Evolutionary conservation across 2,113 vertebrate species (phyloP).

Genomic region (Actenoides hombroni): DNA sequence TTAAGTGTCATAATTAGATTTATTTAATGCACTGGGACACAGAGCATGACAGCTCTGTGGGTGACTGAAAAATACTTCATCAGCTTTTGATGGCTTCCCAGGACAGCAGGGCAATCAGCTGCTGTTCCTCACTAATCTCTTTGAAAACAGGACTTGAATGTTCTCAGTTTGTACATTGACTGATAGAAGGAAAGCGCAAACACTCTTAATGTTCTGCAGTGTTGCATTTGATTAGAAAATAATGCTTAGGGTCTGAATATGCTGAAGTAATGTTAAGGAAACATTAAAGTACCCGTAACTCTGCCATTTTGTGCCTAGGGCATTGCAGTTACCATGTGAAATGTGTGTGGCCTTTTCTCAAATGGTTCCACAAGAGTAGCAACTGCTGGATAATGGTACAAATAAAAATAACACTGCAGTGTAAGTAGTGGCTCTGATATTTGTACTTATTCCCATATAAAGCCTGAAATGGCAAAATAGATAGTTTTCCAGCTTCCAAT

Average conservation of each 20-base stretch:
- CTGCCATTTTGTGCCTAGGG: slow-evolving; percentile 13
- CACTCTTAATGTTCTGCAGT: background rate
- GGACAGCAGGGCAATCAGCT: background rate
- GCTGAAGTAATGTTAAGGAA: slow-evolving; percentile 34
- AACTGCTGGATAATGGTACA: slow-evolving; percentile 22
- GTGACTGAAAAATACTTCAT: slow-evolving; percentile 37
- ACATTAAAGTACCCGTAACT: slow-evolving; percentile 37
- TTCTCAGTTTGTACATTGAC: background rate
- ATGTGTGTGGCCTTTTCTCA: background rate
- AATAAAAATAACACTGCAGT: slow-evolving; percentile 17
- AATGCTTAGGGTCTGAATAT: slow-evolving; percentile 41
- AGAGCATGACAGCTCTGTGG: slow-evolving; percentile 8
- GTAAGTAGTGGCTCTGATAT: background rate
- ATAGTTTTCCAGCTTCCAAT: background rate
- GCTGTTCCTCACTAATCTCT: background rate
- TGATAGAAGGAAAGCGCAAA: background rate
- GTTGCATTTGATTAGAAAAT: slow-evolving; percentile 58
- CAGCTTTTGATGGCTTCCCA: slow-evolving; percentile 8
- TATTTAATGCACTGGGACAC: slow-evolving; percentile 49
- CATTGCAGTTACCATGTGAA: slow-evolving; percentile 28
- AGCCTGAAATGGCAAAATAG: background rate
- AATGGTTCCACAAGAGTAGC: slow-evolving; percentile 12
- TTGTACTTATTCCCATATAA: background rate
- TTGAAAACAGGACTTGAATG: background rate
- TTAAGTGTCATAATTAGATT: slow-evolving; percentile 63